These are phyloP conservation scores for Orcinus orca DNA, from an alignment of 2,113 vertebrate species.

Conservation along the genomic window DNA sequence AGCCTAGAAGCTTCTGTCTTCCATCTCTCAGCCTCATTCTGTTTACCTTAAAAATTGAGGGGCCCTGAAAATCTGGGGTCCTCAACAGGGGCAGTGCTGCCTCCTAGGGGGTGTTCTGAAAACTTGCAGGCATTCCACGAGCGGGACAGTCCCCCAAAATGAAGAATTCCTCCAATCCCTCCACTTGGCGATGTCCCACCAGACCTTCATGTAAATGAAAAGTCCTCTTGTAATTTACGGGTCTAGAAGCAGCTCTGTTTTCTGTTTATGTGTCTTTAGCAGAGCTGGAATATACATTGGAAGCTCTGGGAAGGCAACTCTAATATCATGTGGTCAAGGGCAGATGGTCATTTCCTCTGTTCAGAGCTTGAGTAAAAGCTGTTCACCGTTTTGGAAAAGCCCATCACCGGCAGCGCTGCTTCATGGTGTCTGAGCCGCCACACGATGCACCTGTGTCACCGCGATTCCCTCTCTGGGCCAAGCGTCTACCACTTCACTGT, in stretches of 20 bases:
- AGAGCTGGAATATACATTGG: accelerated
- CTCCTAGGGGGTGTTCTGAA: neutral
- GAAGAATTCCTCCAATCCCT: too few relatives aligned
- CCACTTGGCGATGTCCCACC: neutral
- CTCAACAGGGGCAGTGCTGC: too few relatives aligned
- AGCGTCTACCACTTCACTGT: neutral
- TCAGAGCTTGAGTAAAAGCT: neutral
- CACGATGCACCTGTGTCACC: accelerated
- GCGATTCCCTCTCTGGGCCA: accelerated
- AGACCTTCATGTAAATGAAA: neutral
- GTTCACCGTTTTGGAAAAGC: neutral
- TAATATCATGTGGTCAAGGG: neutral
- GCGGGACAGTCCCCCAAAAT: neutral
- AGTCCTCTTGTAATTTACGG: neutral
- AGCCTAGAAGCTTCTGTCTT: neutral
- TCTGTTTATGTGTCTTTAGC: neutral
- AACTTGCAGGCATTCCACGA: too few relatives aligned
- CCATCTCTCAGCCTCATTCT: neutral
- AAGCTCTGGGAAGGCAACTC: neutral
- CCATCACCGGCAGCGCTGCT: accelerated
- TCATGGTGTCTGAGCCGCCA: accelerated
- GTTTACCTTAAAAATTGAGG: neutral
- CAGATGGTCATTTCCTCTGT: neutral
- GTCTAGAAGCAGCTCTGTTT: neutral
- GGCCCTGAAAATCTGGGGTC: neutral